Base-by-base conservation (phyloP, 2,888 invertebrate species). In the Megalurothrips usitatus region DNA sequence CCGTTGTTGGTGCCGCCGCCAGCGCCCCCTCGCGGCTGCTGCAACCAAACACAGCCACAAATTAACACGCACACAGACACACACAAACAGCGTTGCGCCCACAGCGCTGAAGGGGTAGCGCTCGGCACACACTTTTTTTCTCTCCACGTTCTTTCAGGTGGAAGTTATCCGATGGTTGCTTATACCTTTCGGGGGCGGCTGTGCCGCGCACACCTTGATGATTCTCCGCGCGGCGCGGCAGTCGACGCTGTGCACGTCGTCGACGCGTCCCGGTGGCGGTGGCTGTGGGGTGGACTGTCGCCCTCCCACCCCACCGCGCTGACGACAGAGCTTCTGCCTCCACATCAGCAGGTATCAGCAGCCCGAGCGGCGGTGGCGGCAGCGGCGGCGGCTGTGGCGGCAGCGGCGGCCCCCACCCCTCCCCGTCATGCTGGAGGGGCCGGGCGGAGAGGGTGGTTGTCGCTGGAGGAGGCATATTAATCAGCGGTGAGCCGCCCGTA, bases 321-420 rank as follows among this genome's bases (percentile, higher is more conserved):
- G 68, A 75, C 68, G 68, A 75, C 68, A 75, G 68, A 26, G 68
- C 68, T 75, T 75, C 68, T 75, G 68, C 68, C 68, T 12, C 68
- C 68, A 75, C 26, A 75, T 75, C 68, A 75, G 68, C 68, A 75
- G 68, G 68, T 75, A 75, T 75, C 68, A 75, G 68, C 68, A 75
- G 68, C 26, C 12, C 23, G 12, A 23, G 68, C 23, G 23, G 58
- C 12, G 23, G 12, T 23, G 23, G 26, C 26, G 11, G 68, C 8
- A n/a, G 17, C n/a, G 1, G 52, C 14, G 52, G 52, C 17, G 52
- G 52, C 52, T 11, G 52, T 52, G 52, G 68, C 23, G 23, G 58
- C 12, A 10, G 12, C 9, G 23, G 26, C 26, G 68, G 10, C 23
- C 34, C 34, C 34, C 34, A 43, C 34, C 34, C 34, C 34, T 43